Evolutionary conservation across 2,888 invertebrate species (phyloP).

Genomic region (Meandrusa payeni): DNA sequence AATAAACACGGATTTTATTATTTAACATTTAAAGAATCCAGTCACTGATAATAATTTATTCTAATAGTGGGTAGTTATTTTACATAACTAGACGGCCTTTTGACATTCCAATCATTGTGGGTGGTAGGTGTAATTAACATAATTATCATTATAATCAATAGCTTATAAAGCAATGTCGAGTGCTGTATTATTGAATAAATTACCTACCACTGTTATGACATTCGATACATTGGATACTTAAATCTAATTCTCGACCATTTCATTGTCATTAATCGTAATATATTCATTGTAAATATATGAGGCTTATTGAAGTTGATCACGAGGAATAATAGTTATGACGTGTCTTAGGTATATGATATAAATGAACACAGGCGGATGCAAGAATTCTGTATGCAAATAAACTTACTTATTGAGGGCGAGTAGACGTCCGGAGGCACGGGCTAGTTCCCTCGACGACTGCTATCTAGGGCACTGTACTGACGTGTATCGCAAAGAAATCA

Average conservation of each 20-base stretch:
- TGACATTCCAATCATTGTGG: slow-evolving; percentile 14
- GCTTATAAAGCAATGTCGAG: slow-evolving; percentile 12
- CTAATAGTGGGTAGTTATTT: slow-evolving; percentile 17
- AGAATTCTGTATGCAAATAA: slow-evolving; percentile 61
- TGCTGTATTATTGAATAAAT: slow-evolving; percentile 7
- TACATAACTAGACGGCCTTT: slow-evolving; percentile 15
- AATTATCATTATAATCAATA: slow-evolving; percentile 21
- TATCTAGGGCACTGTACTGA: slow-evolving; percentile 68
- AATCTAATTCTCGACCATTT: no score
- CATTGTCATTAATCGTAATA: no score
- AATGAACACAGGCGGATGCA: slow-evolving; percentile 53
- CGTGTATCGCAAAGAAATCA: slow-evolving; percentile 65
- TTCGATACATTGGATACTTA: no score
- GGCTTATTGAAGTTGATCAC: no score
- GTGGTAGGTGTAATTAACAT: slow-evolving; percentile 16
- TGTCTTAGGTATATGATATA: slow-evolving; percentile 63
- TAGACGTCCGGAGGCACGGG: slow-evolving; percentile 57
- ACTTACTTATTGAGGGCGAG: slow-evolving; percentile 67
- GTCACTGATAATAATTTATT: no score
- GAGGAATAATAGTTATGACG: slow-evolving; percentile 62
- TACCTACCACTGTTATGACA: neutral
- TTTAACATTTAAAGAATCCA: no score
- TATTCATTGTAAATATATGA: neutral
- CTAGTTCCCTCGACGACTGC: slow-evolving; percentile 55
- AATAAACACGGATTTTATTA: no score